Conservation (phyloP, 2,113 vertebrate species). For the Eleginops maclovinus region DNA sequence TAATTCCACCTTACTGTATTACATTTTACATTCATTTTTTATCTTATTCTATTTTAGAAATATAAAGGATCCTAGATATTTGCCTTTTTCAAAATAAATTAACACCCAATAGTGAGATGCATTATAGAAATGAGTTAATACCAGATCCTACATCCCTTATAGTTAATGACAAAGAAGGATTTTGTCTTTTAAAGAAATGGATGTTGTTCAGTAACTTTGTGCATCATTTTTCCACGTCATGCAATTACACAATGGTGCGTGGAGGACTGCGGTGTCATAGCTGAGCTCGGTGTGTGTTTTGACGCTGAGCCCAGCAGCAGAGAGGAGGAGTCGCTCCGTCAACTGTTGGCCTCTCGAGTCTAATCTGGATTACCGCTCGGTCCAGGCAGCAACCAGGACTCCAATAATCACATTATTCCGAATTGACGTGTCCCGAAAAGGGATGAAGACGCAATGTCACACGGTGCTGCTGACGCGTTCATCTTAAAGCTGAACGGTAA, state of each 20-base stretch:
- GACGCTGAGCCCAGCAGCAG: constrained; percentile 34
- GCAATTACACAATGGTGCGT: constrained; percentile 66
- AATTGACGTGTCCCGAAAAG: constrained; percentile 24
- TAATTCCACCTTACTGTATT: no score
- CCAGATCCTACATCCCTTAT: not conserved
- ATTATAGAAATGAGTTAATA: not conserved
- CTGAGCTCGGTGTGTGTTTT: constrained; percentile 43
- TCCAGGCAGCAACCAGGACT: constrained; percentile 50
- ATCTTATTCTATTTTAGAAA: no score
- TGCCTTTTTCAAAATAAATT: not conserved
- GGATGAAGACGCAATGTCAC: not conserved
- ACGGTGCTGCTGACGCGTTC: not conserved
- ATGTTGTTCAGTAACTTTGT: not conserved
- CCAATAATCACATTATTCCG: constrained; percentile 70
- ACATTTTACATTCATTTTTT: no score
- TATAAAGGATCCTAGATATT: not conserved
- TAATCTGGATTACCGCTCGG: constrained; percentile 79
- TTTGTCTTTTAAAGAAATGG: not conserved
- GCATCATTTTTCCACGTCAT: constrained; percentile 14
- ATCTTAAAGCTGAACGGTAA: not conserved
- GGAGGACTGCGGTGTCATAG: constrained; percentile 52
- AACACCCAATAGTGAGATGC: not conserved
- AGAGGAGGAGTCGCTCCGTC: constrained; percentile 43
- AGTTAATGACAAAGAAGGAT: not conserved
- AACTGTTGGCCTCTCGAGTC: constrained; percentile 41